Percentiles rank a stretch among this genome's conserved stretches.
phyloP scores from a whole-genome alignment of 1,140 invertebrate species.

The Hyphantria cunea region DNA sequence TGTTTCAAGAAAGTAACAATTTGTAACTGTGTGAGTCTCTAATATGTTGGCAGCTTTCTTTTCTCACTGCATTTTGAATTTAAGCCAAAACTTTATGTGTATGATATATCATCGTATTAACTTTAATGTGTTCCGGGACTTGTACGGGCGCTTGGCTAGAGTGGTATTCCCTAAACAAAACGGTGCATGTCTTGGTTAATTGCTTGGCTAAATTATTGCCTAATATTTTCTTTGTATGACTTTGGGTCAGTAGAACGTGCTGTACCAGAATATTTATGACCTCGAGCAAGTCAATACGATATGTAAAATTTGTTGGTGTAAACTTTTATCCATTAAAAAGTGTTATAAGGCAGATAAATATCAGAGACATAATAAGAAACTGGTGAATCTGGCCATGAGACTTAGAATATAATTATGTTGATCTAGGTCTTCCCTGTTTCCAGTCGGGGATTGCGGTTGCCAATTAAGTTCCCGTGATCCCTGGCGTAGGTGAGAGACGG shows the following conservation, averaged over 20 bases:
- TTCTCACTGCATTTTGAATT: slow-evolving; percentile 13
- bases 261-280: too few relatives aligned
- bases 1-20: background rate
- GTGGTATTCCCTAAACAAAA: slow-evolving; percentile 6
- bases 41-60: slow-evolving; percentile 13
- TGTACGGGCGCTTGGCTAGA: slow-evolving; percentile 5
- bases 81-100: slow-evolving; percentile 13
- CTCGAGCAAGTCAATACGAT: too few relatives aligned
- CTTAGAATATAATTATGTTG: too few relatives aligned
- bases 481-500: too few relatives aligned
- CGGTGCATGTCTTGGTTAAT: slow-evolving; percentile 7
- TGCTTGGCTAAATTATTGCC: slow-evolving; percentile 13
- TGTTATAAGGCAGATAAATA: too few relatives aligned
- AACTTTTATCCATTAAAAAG: too few relatives aligned
- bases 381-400: too few relatives aligned
- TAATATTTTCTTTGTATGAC: slow-evolving; percentile 12
- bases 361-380: too few relatives aligned
- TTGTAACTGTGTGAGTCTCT: background rate
- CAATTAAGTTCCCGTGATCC: too few relatives aligned
- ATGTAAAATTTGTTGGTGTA: too few relatives aligned
- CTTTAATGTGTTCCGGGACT: slow-evolving; percentile 15
- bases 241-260: background rate
- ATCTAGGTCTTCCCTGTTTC: too few relatives aligned
- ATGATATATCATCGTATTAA: slow-evolving; percentile 25
- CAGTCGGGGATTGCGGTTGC: too few relatives aligned